Percentiles rank a stretch among this genome's conserved stretches.
Evolutionary conservation across 1,140 invertebrate genomes (phyloP).

Genomic region (Pseudomyrmex sp.): DNA sequence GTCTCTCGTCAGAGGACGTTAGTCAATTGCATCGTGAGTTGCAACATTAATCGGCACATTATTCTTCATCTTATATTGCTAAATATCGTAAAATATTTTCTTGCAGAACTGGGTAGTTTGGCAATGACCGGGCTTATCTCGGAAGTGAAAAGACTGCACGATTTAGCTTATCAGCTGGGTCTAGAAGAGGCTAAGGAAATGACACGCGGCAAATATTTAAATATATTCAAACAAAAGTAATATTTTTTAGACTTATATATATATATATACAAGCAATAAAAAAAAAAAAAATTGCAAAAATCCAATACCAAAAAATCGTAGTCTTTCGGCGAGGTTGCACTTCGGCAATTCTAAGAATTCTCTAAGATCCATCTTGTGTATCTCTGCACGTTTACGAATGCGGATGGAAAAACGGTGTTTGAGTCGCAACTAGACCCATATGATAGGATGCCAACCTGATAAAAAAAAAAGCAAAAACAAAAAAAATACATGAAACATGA

Average conservation of each 20-base stretch:
- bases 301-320: not conserved
- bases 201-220: slow-evolving; percentile 97
- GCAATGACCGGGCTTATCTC: slow-evolving; percentile 92
- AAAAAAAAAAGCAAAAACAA: slow-evolving; percentile 15
- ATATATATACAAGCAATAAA: not conserved
- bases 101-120: slow-evolving; percentile 92
- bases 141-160: slow-evolving; percentile 97
- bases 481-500: not conserved
- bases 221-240: slow-evolving; percentile 89
- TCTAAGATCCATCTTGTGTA: slow-evolving; percentile 74
- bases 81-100: slow-evolving; percentile 67
- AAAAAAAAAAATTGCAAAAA: slow-evolving; percentile 28
- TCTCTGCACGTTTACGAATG: slow-evolving; percentile 74
- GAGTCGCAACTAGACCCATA: slow-evolving; percentile 72
- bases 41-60: not conserved
- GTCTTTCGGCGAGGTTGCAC: not conserved
- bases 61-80: slow-evolving; percentile 21
- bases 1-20: slow-evolving; percentile 81
- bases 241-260: not conserved
- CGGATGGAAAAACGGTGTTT: slow-evolving; percentile 67
- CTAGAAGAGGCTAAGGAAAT: slow-evolving; percentile 98
- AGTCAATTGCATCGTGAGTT: slow-evolving; percentile 83
- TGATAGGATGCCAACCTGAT: slow-evolving; percentile 76
- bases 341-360: slow-evolving; percentile 63
- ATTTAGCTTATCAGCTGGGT: slow-evolving; percentile 96